phyloP scores from a whole-genome alignment of 2,113 vertebrate species.

The Daboia siamensis region DNA sequence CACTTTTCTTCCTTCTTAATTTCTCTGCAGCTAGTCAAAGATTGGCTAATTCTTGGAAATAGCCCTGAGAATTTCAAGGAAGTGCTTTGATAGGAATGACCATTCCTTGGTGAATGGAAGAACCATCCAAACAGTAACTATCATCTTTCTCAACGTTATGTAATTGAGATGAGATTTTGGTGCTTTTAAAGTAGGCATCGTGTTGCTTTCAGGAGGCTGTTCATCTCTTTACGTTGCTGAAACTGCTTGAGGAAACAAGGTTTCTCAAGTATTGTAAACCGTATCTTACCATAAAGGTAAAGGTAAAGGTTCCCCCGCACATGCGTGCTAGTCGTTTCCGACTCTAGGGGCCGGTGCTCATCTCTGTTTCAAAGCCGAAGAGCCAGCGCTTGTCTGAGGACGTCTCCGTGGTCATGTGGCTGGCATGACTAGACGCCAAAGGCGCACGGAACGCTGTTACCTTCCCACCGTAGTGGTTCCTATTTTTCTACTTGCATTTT shows the following conservation, averaged over 20 bases:
- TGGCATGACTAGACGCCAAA: no score
- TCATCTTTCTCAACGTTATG: not conserved
- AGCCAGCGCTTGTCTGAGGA: no score
- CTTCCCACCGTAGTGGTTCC: no score
- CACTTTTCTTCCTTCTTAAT: not conserved
- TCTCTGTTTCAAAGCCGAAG: no score
- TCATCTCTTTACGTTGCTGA: slow-evolving; percentile 54
- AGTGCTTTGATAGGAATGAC: not conserved
- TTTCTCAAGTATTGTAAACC: slow-evolving; percentile 47
- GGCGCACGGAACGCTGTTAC: no score
- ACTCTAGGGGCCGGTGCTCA: no score
- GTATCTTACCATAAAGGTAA: slow-evolving; percentile 47
- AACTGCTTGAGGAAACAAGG: slow-evolving; percentile 55
- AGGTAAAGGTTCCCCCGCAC: no score
- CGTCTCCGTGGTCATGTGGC: no score
- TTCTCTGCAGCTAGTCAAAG: not conserved
- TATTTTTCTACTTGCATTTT: no score
- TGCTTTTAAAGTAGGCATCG: slow-evolving; percentile 40
- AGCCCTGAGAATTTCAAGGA: not conserved
- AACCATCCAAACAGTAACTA: not conserved
- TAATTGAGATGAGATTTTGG: not conserved
- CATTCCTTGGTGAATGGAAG: not conserved
- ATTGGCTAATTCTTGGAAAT: not conserved
- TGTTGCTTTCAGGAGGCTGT: slow-evolving; percentile 43
- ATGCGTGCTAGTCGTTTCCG: no score